A percentile compares a stretch with the other conserved stretches of the same genome.
Evolutionary conservation across 2,113 vertebrate species (phyloP).

Genomic region (Leiothrix lutea): DNA sequence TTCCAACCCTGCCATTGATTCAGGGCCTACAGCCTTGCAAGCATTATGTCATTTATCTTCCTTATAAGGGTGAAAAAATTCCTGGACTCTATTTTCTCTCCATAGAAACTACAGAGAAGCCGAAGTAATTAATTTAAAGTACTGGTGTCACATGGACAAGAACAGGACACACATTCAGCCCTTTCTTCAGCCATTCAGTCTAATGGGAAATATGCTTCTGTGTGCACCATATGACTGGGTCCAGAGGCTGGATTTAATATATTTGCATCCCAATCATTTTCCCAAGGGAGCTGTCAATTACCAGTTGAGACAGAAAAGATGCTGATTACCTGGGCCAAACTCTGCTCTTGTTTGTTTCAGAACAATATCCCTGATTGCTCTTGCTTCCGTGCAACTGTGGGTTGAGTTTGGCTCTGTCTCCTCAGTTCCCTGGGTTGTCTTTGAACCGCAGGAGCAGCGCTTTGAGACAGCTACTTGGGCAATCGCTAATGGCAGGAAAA

Average conservation of each 20-base stretch:
- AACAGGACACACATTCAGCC: neutral
- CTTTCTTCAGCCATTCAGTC: neutral
- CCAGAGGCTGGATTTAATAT: neutral
- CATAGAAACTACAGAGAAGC: slow-evolving; percentile 2
- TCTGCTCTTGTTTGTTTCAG: neutral
- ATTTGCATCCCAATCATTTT: neutral
- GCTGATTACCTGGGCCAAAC: slow-evolving; percentile 12
- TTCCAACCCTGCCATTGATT: neutral
- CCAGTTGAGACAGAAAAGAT: neutral
- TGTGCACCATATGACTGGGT: neutral
- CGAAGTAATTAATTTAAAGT: neutral
- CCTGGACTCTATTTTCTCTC: neutral
- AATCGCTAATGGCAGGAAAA: slow-evolving; percentile 43
- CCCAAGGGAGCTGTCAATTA: neutral
- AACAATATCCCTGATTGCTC: neutral
- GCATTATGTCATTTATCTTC: neutral
- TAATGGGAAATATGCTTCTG: neutral
- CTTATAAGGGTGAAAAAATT: neutral
- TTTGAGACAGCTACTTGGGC: neutral
- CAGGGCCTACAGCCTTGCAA: neutral
- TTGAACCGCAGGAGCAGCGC: neutral
- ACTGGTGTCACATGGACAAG: neutral
- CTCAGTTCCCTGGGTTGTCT: neutral
- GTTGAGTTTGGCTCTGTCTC: neutral
- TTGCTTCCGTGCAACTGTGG: neutral